Conservation (phyloP, 1,140 invertebrate genomes). For the Megathymus violae region DNA sequence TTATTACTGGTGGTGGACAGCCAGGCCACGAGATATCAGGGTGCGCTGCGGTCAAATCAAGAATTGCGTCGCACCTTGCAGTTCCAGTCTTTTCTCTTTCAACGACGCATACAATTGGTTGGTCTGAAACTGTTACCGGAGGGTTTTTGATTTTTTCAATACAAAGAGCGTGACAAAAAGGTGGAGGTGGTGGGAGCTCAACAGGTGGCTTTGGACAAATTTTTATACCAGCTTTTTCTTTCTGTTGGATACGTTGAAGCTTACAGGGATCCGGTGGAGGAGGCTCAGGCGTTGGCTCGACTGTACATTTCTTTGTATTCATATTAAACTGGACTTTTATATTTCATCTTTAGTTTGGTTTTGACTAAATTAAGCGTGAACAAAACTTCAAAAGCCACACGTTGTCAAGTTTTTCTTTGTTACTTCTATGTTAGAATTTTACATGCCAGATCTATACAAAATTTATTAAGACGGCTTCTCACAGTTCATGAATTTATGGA, state of each 20-base stretch:
- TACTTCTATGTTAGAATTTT: too few species aligned
- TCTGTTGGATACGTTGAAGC: constrained; percentile 51
- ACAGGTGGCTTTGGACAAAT: constrained; percentile 51
- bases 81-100: constrained; percentile 49
- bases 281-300: constrained; percentile 50
- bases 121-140: constrained; percentile 31
- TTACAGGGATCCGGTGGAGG: constrained; percentile 53
- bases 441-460: too few species aligned
- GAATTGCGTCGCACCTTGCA: constrained; percentile 55
- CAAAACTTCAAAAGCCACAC: too few species aligned
- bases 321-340: constrained; percentile 39
- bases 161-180: constrained; percentile 55
- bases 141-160: constrained; percentile 67
- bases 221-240: constrained; percentile 56
- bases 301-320: constrained; percentile 58
- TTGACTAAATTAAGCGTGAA: neutral
- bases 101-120: constrained; percentile 50
- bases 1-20: constrained; percentile 46
- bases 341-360: constrained; percentile 12
- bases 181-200: constrained; percentile 40
- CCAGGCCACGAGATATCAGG: constrained; percentile 53
- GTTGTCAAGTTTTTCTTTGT: too few species aligned
- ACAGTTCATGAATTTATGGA: too few species aligned
- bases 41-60: constrained; percentile 40
- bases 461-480: too few species aligned